phyloP scores from a whole-genome alignment of 2,797 vertebrate species.

The Crotalus adamanteus region DNA sequence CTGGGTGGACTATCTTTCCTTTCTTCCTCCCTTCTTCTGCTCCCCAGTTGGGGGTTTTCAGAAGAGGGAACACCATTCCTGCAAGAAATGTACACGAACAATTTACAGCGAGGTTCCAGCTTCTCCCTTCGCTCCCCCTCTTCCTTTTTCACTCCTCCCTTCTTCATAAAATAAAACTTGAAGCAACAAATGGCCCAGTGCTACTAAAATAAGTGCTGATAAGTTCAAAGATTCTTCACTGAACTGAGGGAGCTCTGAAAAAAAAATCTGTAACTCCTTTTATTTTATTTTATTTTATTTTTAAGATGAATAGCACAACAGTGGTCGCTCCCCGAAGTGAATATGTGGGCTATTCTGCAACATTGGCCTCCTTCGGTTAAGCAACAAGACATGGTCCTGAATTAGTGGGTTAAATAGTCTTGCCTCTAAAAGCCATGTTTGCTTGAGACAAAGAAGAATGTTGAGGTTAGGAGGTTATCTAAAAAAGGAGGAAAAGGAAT shows the following conservation, averaged over 20 bases:
- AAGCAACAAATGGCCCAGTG: neutral
- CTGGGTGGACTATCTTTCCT: no score
- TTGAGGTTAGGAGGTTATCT: slow-evolving; percentile 71
- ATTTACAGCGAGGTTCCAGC: neutral
- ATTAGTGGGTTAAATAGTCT: slow-evolving; percentile 60
- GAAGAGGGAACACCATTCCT: neutral
- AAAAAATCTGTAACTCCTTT: neutral
- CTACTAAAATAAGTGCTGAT: neutral
- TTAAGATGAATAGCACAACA: neutral
- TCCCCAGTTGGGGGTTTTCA: neutral
- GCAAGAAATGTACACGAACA: neutral
- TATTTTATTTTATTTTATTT: neutral
- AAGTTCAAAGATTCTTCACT: neutral
- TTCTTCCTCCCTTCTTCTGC: neutral
- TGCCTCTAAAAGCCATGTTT: slow-evolving; percentile 47
- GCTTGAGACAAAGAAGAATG: slow-evolving; percentile 65
- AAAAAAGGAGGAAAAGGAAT: slow-evolving; percentile 64
- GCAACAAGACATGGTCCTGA: slow-evolving; percentile 55
- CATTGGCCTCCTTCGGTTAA: neutral
- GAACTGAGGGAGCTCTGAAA: neutral
- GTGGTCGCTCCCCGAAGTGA: neutral
- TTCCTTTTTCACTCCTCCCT: neutral
- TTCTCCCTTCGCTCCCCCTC: neutral
- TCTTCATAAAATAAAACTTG: neutral
- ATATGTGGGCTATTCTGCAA: slow-evolving; percentile 6